phyloP scores from a whole-genome alignment of 1,140 invertebrate genomes.

The Aporrectodea caliginosa region DNA sequence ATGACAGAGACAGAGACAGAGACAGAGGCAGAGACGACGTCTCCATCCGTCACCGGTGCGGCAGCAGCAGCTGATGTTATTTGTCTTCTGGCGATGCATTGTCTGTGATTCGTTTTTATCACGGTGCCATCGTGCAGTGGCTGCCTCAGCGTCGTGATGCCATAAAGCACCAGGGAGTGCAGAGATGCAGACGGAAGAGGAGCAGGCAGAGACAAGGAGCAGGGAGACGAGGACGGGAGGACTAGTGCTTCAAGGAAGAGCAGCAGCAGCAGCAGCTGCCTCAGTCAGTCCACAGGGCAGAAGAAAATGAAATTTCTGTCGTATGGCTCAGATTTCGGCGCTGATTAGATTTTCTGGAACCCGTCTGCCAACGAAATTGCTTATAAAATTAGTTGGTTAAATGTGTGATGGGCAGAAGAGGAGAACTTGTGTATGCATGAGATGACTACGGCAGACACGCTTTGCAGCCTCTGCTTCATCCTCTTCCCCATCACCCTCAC shows the following conservation, averaged over 20 bases:
- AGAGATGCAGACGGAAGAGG: background rate
- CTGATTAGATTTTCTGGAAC: background rate
- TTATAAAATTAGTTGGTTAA: background rate
- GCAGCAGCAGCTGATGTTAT: background rate
- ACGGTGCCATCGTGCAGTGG: background rate
- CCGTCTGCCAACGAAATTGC: background rate
- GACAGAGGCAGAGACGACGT: background rate
- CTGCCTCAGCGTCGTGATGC: background rate
- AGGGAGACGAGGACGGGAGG: background rate
- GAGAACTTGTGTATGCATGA: too few species aligned
- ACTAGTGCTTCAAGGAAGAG: background rate
- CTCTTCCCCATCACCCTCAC: too few species aligned
- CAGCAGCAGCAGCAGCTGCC: too few species aligned
- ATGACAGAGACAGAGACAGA: background rate
- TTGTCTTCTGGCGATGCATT: background rate
- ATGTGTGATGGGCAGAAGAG: too few species aligned
- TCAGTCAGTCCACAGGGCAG: background rate
- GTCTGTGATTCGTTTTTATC: background rate
- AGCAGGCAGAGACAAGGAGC: background rate
- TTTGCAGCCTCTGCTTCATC: too few species aligned
- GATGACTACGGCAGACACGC: too few species aligned
- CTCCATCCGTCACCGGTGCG: background rate
- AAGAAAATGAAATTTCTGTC: constrained; percentile 3
- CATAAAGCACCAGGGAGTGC: background rate
- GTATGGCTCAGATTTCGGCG: background rate